phyloP scores from a whole-genome alignment of 2,113 vertebrate species.

The Macrotis lagotis region DNA sequence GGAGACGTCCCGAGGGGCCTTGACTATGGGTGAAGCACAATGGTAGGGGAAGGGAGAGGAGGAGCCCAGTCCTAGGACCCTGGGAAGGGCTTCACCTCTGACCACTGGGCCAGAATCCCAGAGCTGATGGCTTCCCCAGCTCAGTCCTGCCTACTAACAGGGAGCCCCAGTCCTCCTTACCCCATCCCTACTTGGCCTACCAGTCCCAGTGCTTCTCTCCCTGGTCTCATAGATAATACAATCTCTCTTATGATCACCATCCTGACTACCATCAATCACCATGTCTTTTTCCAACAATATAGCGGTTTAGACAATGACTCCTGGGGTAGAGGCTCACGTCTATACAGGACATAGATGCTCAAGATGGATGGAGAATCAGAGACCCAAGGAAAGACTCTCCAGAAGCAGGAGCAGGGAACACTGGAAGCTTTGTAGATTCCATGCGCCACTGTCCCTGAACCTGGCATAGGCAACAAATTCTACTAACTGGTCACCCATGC shows the following conservation, averaged over 20 bases:
- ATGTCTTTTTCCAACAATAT: background rate
- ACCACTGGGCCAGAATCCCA: background rate
- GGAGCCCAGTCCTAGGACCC: slow-evolving; percentile 37
- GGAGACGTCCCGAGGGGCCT: slow-evolving; percentile 41
- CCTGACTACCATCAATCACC: background rate
- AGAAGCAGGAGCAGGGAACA: background rate
- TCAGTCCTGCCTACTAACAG: background rate
- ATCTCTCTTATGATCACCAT: background rate
- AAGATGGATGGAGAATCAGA: background rate
- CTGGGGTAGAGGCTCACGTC: background rate
- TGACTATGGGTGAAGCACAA: slow-evolving; percentile 22
- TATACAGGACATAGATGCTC: background rate
- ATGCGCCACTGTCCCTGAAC: background rate
- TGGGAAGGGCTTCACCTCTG: slow-evolving; percentile 63
- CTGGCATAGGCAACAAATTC: background rate
- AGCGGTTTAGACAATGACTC: background rate
- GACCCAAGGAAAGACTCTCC: background rate
- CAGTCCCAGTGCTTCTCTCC: background rate
- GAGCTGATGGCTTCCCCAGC: background rate
- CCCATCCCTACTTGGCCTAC: background rate
- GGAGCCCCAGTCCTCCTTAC: background rate
- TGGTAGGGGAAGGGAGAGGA: slow-evolving; percentile 37
- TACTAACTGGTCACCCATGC: background rate
- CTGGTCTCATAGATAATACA: background rate
- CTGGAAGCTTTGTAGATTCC: background rate